Evolutionary conservation across 2,113 vertebrate genomes (phyloP).

Genomic region (Notechis scutatus): DNA sequence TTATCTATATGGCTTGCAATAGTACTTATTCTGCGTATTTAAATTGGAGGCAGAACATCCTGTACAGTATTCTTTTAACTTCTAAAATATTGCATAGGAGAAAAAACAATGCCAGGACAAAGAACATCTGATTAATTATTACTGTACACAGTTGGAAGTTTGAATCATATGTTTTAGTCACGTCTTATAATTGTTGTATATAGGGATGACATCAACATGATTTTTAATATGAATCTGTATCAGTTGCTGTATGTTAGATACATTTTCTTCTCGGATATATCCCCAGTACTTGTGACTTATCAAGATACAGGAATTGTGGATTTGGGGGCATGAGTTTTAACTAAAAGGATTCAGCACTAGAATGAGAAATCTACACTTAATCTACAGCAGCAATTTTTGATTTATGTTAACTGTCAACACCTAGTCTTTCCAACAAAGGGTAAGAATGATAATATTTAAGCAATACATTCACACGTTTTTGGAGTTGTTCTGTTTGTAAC

Average conservation of each 20-base stretch:
- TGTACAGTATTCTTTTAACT: background rate
- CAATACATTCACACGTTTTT: background rate
- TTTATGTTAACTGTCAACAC: background rate
- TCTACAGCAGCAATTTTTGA: background rate
- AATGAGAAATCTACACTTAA: background rate
- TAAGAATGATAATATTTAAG: background rate
- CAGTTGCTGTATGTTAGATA: background rate
- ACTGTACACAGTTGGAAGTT: background rate
- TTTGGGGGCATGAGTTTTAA: background rate
- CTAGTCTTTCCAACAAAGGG: background rate
- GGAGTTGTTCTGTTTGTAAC: background rate
- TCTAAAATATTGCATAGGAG: background rate
- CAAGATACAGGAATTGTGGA: background rate
- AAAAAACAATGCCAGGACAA: background rate
- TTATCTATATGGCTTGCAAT: background rate
- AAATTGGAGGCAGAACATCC: background rate
- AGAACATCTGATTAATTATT: background rate
- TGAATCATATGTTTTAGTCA: background rate
- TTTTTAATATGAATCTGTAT: background rate
- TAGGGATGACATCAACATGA: background rate
- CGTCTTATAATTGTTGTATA: background rate
- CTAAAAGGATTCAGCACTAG: background rate
- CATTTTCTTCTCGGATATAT: background rate
- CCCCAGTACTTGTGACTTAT: background rate
- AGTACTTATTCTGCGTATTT: background rate